Evolutionary conservation across 2,888 invertebrate species (phyloP).

Genomic region (Perizoma affinitatum): DNA sequence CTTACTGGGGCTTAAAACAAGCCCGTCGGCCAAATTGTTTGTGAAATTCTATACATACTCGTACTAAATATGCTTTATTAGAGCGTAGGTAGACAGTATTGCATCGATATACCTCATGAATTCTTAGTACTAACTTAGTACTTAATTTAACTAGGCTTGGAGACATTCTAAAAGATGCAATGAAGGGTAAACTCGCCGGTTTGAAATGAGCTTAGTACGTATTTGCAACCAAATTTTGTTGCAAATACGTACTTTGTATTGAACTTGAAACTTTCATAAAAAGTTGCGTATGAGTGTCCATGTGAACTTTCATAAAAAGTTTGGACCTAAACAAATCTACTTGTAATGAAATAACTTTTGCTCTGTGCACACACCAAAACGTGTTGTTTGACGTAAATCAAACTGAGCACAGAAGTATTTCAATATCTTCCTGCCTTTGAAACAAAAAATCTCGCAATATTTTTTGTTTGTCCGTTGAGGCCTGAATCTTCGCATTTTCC

Average conservation of each 20-base stretch:
- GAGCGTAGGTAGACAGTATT: too few species aligned
- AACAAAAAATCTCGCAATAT: slow-evolving; percentile 50
- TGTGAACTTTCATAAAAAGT: background rate
- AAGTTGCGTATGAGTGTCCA: too few species aligned
- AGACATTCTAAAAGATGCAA: background rate
- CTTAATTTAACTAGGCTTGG: background rate
- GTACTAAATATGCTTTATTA: too few species aligned
- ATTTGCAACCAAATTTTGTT: background rate
- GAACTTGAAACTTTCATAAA: background rate
- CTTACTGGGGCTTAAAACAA: slow-evolving; percentile 32
- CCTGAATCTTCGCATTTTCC: slow-evolving; percentile 52
- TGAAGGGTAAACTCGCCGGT: background rate
- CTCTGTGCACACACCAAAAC: slow-evolving; percentile 14
- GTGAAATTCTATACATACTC: slow-evolving; percentile 7
- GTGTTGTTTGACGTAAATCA: slow-evolving; percentile 34
- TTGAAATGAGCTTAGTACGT: background rate
- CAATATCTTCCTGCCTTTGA: slow-evolving; percentile 43
- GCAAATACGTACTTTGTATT: too few species aligned
- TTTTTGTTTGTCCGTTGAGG: slow-evolving; percentile 53
- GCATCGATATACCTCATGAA: too few species aligned
- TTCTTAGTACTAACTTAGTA: too few species aligned
- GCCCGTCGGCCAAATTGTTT: slow-evolving; percentile 10
- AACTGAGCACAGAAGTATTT: slow-evolving; percentile 46
- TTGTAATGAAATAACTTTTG: slow-evolving; percentile 16
- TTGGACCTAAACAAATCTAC: background rate